phyloP scores from a whole-genome alignment of 2,888 invertebrate species.

The Laothoe populi region DNA sequence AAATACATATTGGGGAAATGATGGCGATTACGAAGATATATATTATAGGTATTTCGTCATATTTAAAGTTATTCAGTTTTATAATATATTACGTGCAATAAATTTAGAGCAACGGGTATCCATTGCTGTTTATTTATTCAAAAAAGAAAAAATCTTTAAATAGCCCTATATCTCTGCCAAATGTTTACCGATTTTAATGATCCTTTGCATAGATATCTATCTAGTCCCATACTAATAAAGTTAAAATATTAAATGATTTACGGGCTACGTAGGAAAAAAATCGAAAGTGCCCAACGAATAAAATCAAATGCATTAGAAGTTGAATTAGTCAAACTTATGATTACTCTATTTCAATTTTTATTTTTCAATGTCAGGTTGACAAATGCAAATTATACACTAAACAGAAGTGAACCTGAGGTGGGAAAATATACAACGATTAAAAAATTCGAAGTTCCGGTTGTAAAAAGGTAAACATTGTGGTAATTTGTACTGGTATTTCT shows the following conservation, averaged over 20 bases:
- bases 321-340: too few relatives aligned
- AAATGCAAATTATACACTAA: conserved; percentile 35
- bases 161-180: too few relatives aligned
- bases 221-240: too few relatives aligned
- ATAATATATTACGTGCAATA: too few relatives aligned
- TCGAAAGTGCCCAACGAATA: too few relatives aligned
- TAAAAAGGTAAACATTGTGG: conserved; percentile 24
- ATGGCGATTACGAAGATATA: conserved; percentile 97
- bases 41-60: conserved; percentile 84
- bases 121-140: not conserved
- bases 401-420: conserved; percentile 30
- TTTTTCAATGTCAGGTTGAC: conserved; percentile 32
- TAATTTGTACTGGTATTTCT: not conserved
- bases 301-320: too few relatives aligned
- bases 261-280: too few relatives aligned
- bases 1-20: conserved; percentile 96
- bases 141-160: too few relatives aligned
- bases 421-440: conserved; percentile 34
- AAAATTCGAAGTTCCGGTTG: conserved; percentile 22
- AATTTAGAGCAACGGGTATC: too few relatives aligned
- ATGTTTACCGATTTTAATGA: too few relatives aligned
- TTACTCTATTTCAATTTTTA: not conserved
- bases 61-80: conserved; percentile 26
- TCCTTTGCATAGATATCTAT: too few relatives aligned
- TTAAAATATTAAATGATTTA: too few relatives aligned